A percentile compares a stretch with the other conserved stretches of the same genome.
Evolutionary conservation across 1,140 invertebrate species (phyloP).

Genomic region (Pinna nobilis): DNA sequence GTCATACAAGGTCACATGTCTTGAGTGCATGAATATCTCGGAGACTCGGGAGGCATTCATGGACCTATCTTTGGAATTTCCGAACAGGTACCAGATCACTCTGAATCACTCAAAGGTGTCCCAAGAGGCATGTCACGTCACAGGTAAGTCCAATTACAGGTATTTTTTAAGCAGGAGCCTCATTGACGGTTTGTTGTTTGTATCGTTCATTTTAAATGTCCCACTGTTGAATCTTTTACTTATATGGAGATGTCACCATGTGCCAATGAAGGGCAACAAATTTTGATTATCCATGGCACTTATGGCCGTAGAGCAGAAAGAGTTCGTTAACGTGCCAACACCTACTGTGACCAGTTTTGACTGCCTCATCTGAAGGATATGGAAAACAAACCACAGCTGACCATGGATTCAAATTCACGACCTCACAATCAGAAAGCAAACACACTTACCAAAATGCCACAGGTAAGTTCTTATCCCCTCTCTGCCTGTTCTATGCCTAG

Average conservation of each 20-base stretch:
- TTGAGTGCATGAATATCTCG: conserved; percentile 58
- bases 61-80: conserved; percentile 72
- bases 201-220: too few species aligned
- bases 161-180: too few species aligned
- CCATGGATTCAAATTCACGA: too few species aligned
- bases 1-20: conserved; percentile 61
- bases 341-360: too few species aligned
- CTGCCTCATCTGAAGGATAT: too few species aligned
- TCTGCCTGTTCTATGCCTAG: too few species aligned
- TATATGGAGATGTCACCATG: not conserved
- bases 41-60: conserved; percentile 64
- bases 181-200: too few species aligned
- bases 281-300: conserved; percentile 19
- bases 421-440: too few species aligned
- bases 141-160: conserved; percentile 53
- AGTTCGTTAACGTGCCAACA: conserved; percentile 58
- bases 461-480: too few species aligned
- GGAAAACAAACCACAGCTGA: too few species aligned
- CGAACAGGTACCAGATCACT: conserved; percentile 66
- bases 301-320: conserved; percentile 48
- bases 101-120: conserved; percentile 45
- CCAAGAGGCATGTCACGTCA: conserved; percentile 62
- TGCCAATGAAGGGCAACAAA: conserved; percentile 5
- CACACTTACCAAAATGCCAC: too few species aligned
- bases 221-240: conserved; percentile 25